Evolutionary conservation across 2,888 invertebrate species (phyloP), one percentile per base, ranked within the genome.

Genomic region (Chymomyza caudatula): DNA sequence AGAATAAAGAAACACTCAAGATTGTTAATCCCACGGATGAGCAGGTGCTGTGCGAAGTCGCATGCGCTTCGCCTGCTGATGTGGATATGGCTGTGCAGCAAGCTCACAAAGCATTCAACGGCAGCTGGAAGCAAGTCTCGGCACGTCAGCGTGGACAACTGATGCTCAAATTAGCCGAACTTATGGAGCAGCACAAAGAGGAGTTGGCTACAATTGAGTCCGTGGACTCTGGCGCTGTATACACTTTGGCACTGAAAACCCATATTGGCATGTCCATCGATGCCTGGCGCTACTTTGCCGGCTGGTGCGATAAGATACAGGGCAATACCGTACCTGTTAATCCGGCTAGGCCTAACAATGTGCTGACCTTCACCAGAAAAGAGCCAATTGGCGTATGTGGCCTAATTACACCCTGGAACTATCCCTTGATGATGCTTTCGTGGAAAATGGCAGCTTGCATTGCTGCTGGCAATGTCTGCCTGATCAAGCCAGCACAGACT

Each of bases 391-490:
- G 95, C 0, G 98, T 98, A 2, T 97, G 97, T 85, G 98, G 95
- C 0, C 91, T 98, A 15, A 94, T 98, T 15, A 98, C 98, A 0
- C 98, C 98, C 0, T 99, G 98, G 98, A 98, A 98, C 90, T 99
- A 98, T 89, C 98, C 98, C 0, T 91, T 99, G 8, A 98, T 99
- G 98, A 99, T 98, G 98, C 91, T 98, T 11, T 96, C 97, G 0
- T 98, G 98, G 98, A 98, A 98, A 90, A 97, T 98, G 97, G 98
- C 98, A 0, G 97, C 98, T 2, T 98, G 98, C 87, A 92, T 98
- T 54, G 98, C 98, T 0, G 98, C 98, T 6, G 98, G 98, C 42
- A 98, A 98, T 88, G 98, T 98, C 0, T 97, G 98, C 0, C 94
- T 98, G 0, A 96, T 98, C 90, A 98, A 98, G 90, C 98, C 98